These are phyloP conservation scores for Nannobrachium achirus DNA, from an alignment of 2,113 vertebrate genomes.

Conservation along the genomic window DNA sequence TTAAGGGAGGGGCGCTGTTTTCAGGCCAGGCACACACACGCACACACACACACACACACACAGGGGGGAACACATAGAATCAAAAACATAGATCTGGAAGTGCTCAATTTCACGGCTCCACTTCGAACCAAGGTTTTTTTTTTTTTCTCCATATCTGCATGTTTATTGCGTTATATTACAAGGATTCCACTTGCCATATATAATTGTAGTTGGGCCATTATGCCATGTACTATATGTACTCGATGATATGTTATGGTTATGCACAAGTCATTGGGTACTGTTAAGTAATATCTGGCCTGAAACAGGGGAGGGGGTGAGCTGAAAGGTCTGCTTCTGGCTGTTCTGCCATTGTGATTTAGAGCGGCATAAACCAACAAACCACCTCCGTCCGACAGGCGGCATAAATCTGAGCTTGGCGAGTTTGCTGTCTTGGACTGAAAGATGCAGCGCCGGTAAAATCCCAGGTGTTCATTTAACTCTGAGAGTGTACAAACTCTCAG, in stretches of 20 bases:
- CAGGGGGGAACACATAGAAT: too few relatives aligned
- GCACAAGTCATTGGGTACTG: conserved; percentile 24
- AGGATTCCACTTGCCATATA: not conserved
- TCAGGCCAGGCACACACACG: too few relatives aligned
- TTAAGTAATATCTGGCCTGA: conserved; percentile 19
- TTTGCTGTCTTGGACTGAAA: conserved; percentile 31
- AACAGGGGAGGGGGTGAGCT: conserved; percentile 7
- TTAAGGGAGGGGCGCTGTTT: too few relatives aligned
- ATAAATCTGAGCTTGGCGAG: conserved; percentile 43
- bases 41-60: too few relatives aligned
- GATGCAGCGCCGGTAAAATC: conserved; percentile 13
- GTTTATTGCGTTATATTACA: conserved; percentile 21
- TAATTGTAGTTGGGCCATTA: conserved; percentile 30
- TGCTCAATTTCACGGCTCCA: too few relatives aligned
- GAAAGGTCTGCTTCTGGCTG: conserved; percentile 8
- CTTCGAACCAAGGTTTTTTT: too few relatives aligned
- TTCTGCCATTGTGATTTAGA: conserved; percentile 48
- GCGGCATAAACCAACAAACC: conserved; percentile 20
- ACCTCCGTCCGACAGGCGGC: conserved; percentile 20
- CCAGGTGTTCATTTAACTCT: too few relatives aligned
- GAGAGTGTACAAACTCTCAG: too few relatives aligned
- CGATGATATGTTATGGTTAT: conserved; percentile 27
- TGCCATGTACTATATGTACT: conserved; percentile 31
- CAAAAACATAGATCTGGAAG: too few relatives aligned
- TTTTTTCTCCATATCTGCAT: not conserved